phyloP scores from a whole-genome alignment of 1,140 invertebrate genomes.

The Polyergus mexicanus region DNA sequence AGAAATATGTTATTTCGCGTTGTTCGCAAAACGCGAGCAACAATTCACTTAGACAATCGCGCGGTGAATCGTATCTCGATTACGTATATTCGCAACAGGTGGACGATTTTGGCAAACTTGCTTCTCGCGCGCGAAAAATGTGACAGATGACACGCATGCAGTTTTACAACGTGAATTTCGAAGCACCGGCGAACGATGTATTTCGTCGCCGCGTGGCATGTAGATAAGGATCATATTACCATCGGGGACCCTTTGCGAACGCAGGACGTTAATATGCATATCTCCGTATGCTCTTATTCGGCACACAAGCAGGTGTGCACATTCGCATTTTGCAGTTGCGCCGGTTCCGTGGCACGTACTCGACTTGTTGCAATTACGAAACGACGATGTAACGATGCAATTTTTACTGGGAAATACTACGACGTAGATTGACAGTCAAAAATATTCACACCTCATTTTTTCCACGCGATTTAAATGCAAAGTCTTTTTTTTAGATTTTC shows the following conservation, averaged over 20 bases:
- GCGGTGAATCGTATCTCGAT: conserved; percentile 10
- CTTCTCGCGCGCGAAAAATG: conserved; percentile 17
- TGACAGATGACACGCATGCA: not conserved
- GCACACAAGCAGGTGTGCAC: conserved; percentile 57
- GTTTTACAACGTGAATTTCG: conserved; percentile 40
- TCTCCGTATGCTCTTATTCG: conserved; percentile 27
- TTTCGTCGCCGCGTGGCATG: conserved; percentile 37
- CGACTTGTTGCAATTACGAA: conserved; percentile 8
- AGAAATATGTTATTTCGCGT: not conserved
- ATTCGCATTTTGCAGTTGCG: conserved; percentile 49
- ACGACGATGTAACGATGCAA: not conserved
- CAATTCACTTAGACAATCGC: conserved; percentile 41
- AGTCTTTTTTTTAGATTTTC: not conserved
- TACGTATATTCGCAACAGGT: conserved; percentile 52
- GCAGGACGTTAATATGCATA: conserved; percentile 61
- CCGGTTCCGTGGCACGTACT: conserved; percentile 15
- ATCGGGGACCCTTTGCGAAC: conserved; percentile 47
- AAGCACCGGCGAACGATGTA: conserved; percentile 15
- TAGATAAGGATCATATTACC: conserved; percentile 67
- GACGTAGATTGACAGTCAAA: not conserved
- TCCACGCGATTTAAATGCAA: not conserved
- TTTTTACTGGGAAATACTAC: not conserved
- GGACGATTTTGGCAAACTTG: conserved; percentile 19
- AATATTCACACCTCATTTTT: not conserved
- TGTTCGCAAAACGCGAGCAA: not conserved